Base-by-base conservation (phyloP, 2,888 invertebrate species). In the Gymnocheta viridis region DNA sequence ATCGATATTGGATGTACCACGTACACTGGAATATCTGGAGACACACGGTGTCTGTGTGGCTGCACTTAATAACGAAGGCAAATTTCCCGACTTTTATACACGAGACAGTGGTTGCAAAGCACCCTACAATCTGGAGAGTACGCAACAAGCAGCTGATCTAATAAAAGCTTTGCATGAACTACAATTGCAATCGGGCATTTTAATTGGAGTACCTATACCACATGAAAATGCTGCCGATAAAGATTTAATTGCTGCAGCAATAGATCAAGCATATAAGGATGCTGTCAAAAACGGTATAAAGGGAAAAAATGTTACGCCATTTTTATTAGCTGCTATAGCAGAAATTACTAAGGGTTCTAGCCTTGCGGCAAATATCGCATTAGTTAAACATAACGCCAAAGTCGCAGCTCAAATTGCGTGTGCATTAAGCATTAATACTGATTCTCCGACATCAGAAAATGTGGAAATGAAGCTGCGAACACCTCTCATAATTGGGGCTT, bases 81-180 rank as follows among this genome's bases (percentile, higher is more conserved):
- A 95, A 14, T 99, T 99, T 92, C 99, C 99, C 0, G 98, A 98
- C 49, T 99, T 99, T 93, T 99, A 98, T 92, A 96, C 96, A 0
- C 92, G 94, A 4, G 93, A 94, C 78, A 98, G 98, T 86, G 96
- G 96, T 0, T 93, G 92, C 86, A 92, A 92, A 76, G 95, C 96
- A 0, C 97, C 97, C 0, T 95, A 96, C 88, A 94, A 94, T 87
- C 94, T 96, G 0, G 85, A 92, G 0, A 92, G 93, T 73, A 92
- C 96, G 0, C 73, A 87, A 5, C 94, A 96, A 72, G 98, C 97
- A 0, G 98, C 98, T 0, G 88, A 91, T n/a, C 90, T 98, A 62
- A 93, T 98, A 38, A 92, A 92, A 54, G 91, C 93, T 10, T 93
- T 94, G 41, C 91, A 91, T 4, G 89, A 92, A 38, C 89, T 96